phyloP scores from a whole-genome alignment of 2,888 invertebrate genomes.

The Brachypalpus laphriformis region DNA sequence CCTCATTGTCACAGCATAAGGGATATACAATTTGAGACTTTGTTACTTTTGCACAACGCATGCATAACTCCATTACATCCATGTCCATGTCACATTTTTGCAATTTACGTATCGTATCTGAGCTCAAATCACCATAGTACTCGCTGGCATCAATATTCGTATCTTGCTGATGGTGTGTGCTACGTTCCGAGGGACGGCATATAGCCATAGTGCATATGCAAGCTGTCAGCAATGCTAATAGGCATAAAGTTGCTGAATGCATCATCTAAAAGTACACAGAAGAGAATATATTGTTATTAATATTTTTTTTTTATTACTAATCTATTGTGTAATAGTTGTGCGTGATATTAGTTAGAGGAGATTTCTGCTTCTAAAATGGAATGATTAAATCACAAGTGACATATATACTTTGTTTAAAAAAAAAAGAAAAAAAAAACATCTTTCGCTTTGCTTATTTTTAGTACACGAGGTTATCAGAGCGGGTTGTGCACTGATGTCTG shows the following conservation, averaged over 20 bases:
- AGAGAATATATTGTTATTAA: not conserved
- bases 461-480: slow-evolving; percentile 46
- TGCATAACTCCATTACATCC: slow-evolving; percentile 83
- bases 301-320: too few relatives aligned
- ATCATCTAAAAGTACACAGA: slow-evolving; percentile 35
- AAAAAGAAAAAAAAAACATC: not conserved
- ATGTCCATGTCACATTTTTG: slow-evolving; percentile 79
- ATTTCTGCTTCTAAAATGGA: not conserved
- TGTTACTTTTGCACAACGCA: slow-evolving; percentile 84
- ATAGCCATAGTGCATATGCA: slow-evolving; percentile 19
- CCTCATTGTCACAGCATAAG: slow-evolving; percentile 84
- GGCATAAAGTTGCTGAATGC: slow-evolving; percentile 7
- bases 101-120: slow-evolving; percentile 79
- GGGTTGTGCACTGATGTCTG: slow-evolving; percentile 17
- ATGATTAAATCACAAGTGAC: not conserved
- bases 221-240: slow-evolving; percentile 22
- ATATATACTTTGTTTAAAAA: not conserved
- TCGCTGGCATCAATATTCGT: slow-evolving; percentile 76
- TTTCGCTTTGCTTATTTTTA: slow-evolving; percentile 31
- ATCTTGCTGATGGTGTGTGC: slow-evolving; percentile 30
- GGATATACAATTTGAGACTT: slow-evolving; percentile 84
- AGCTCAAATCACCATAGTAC: slow-evolving; percentile 79
- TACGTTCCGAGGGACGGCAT: slow-evolving; percentile 60
- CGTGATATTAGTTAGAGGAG: not conserved
- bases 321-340: not conserved